These are phyloP conservation scores for Drosophila mauritiana DNA, from an alignment of 1,140 invertebrate species.

Conservation along the genomic window DNA sequence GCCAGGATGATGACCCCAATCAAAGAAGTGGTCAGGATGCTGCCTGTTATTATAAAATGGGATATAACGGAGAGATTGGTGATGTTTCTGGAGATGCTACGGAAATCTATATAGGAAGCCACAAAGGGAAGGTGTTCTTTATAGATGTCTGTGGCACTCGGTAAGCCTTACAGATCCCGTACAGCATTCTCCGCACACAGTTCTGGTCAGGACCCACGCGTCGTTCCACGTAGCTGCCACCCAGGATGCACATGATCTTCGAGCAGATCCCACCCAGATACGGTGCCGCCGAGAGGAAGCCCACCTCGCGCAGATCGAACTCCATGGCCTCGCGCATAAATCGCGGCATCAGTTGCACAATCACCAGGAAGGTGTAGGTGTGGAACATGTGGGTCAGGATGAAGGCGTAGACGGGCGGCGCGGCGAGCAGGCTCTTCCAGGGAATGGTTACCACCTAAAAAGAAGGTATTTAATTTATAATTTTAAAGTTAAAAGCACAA, in stretches of 20 bases:
- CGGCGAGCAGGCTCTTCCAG: constrained; percentile 61
- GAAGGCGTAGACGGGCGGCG: constrained; percentile 60
- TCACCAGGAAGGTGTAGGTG: constrained; percentile 62
- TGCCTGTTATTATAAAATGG: constrained; percentile 25
- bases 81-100: not conserved
- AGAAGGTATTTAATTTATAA: too few species aligned
- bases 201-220: constrained; percentile 30
- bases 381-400: constrained; percentile 75
- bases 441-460: constrained; percentile 44
- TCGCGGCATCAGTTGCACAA: constrained; percentile 58
- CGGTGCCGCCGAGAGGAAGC: constrained; percentile 58
- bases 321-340: constrained; percentile 75
- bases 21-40: constrained; percentile 32
- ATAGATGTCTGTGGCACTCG: not conserved
- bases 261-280: constrained; percentile 64
- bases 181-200: constrained; percentile 59
- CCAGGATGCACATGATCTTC: constrained; percentile 59
- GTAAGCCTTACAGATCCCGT: constrained; percentile 55
- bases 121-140: too few species aligned
- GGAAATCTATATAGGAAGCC: not conserved
- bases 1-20: constrained; percentile 50
- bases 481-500: too few species aligned
- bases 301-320: constrained; percentile 59
- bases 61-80: not conserved
- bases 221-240: constrained; percentile 55